These are phyloP conservation scores for Megaceryle maxima DNA, from an alignment of 2,113 vertebrate species.

Conservation along the genomic window DNA sequence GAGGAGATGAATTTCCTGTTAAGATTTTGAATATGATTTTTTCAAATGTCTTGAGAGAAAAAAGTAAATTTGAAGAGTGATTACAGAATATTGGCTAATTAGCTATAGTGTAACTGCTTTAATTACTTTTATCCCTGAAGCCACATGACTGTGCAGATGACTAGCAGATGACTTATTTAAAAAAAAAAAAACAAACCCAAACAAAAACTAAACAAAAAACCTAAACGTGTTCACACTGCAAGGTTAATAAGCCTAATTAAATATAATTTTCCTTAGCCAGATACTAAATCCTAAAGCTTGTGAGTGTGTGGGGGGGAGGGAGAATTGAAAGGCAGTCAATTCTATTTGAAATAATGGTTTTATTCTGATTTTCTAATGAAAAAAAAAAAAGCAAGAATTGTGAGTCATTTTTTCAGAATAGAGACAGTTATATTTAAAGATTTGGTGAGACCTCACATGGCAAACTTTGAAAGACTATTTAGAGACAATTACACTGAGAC, in stretches of 20 bases:
- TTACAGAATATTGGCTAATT: slow-evolving; percentile 73
- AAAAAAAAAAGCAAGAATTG: background rate
- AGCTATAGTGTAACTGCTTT: slow-evolving; percentile 69
- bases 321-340: slow-evolving; percentile 8
- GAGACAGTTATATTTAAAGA: background rate
- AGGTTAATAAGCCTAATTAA: slow-evolving; percentile 74
- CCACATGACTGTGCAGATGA: slow-evolving; percentile 72
- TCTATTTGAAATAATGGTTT: slow-evolving; percentile 39
- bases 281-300: slow-evolving; percentile 59
- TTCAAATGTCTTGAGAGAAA: slow-evolving; percentile 61
- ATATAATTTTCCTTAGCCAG: slow-evolving; percentile 64
- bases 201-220: too few species aligned
- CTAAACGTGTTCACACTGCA: slow-evolving; percentile 62
- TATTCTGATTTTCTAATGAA: slow-evolving; percentile 13
- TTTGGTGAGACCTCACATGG: slow-evolving; percentile 4
- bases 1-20: slow-evolving; percentile 49
- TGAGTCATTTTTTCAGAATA: slow-evolving; percentile 10
- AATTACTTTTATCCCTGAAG: slow-evolving; percentile 71
- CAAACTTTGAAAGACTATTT: slow-evolving; percentile 46
- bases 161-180: slow-evolving; percentile 69
- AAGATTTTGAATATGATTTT: slow-evolving; percentile 35
- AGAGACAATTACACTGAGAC: background rate
- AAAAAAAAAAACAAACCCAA: slow-evolving; percentile 32
- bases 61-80: slow-evolving; percentile 67
- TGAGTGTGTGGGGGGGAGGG: background rate